Evolutionary conservation across 92 coral and sea anemone genomes (phyloP).

Genomic region (Blastomussa wellsi): DNA sequence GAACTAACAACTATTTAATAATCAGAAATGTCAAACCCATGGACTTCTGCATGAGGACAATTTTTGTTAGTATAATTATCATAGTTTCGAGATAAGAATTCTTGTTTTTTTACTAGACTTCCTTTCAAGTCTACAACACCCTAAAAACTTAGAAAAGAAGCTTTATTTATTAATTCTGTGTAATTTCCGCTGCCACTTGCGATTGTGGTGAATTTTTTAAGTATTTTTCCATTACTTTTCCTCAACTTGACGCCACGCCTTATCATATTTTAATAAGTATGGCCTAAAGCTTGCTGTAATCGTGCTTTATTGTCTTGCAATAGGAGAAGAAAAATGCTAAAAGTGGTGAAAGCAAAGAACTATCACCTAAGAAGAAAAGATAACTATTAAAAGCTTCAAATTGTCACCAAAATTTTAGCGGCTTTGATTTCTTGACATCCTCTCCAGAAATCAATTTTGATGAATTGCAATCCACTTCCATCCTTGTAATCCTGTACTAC

Average conservation of each 20-base stretch:
- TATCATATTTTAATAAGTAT: background rate
- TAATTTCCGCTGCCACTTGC: background rate
- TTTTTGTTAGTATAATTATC: background rate
- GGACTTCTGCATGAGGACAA: background rate
- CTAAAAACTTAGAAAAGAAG: background rate
- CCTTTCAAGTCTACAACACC: conserved; percentile 16
- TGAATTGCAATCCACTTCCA: too few species aligned
- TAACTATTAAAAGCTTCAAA: too few species aligned
- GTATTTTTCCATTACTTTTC: background rate
- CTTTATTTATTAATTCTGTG: background rate
- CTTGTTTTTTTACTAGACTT: background rate
- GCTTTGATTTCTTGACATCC: too few species aligned
- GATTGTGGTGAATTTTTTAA: conserved; percentile 3
- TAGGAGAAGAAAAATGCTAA: too few species aligned
- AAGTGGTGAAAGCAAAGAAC: too few species aligned
- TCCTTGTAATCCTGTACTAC: too few species aligned
- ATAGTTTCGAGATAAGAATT: background rate
- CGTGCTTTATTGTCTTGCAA: too few species aligned
- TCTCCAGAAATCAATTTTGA: too few species aligned
- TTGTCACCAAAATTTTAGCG: too few species aligned
- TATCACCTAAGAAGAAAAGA: too few species aligned
- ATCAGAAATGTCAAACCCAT: background rate
- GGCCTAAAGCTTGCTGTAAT: too few species aligned
- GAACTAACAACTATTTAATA: background rate
- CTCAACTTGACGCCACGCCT: conserved; percentile 11